Evolutionary conservation across 2,113 vertebrate genomes (phyloP).

Genomic region (Zosterops borbonicus): DNA sequence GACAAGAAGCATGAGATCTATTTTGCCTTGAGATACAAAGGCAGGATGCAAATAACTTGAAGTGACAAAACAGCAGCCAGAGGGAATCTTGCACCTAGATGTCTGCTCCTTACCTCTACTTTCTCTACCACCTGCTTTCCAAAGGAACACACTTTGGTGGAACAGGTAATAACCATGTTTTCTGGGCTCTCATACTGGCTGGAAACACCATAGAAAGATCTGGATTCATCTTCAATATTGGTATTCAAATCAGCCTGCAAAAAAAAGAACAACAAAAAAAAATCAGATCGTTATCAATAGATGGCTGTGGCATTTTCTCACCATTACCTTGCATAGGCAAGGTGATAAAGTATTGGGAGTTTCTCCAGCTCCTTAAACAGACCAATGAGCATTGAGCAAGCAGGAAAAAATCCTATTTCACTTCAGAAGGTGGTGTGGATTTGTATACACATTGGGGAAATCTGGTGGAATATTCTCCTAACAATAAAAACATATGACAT

Average conservation of each 20-base stretch:
- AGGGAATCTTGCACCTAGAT: not conserved
- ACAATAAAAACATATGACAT: not conserved
- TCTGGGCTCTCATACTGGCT: slow-evolving; percentile 94
- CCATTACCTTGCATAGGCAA: not conserved
- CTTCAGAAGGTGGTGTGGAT: not conserved
- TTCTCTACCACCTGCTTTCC: slow-evolving; percentile 98
- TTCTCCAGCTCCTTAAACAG: not conserved
- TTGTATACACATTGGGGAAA: not conserved
- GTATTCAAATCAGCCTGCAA: slow-evolving; percentile 89
- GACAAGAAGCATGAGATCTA: not conserved
- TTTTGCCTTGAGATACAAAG: not conserved
- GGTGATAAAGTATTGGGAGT: not conserved
- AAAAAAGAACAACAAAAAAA: not conserved
- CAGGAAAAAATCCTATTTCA: not conserved
- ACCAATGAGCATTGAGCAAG: not conserved
- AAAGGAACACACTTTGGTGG: slow-evolving; percentile 96
- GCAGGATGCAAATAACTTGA: not conserved
- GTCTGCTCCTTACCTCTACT: slow-evolving; percentile 83
- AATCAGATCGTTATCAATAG: not conserved
- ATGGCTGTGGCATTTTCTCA: not conserved
- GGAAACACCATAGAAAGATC: slow-evolving; percentile 92
- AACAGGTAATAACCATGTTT: slow-evolving; percentile 95
- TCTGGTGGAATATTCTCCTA: not conserved
- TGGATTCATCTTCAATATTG: slow-evolving; percentile 89
- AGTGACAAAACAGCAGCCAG: not conserved